Evolutionary conservation across 2,113 vertebrate species (phyloP).

Genomic region (Coryphaenoides rupestris): DNA sequence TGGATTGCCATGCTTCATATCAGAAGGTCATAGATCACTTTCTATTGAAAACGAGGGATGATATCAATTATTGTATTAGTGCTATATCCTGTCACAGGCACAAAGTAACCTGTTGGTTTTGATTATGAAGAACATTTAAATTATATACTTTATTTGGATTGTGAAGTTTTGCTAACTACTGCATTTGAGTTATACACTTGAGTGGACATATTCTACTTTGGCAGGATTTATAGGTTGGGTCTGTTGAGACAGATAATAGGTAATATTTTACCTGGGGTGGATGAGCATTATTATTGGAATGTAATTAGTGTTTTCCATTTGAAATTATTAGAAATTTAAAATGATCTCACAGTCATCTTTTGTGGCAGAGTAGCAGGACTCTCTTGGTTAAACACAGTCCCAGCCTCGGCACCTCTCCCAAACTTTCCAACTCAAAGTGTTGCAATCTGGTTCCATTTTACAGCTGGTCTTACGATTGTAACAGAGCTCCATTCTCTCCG

Average conservation of each 20-base stretch:
- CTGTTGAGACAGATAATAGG: slow-evolving; percentile 41
- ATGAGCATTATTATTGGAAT: slow-evolving; percentile 56
- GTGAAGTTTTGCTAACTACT: no score
- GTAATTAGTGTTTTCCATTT: slow-evolving; percentile 59
- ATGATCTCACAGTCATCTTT: slow-evolving; percentile 51
- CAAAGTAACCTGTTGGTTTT: no score
- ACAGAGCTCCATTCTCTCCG: slow-evolving; percentile 80
- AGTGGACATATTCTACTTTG: not conserved
- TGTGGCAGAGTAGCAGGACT: slow-evolving; percentile 53
- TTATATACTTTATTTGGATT: no score
- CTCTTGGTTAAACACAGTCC: slow-evolving; percentile 56
- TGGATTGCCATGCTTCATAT: slow-evolving; percentile 42
- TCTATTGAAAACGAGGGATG: slow-evolving; percentile 13
- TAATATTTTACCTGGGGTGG: slow-evolving; percentile 47
- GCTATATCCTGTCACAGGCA: no score
- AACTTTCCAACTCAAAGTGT: slow-evolving; percentile 78
- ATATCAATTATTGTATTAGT: no score
- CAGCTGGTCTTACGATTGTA: slow-evolving; percentile 86
- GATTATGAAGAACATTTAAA: no score
- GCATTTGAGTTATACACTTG: no score
- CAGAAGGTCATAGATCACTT: slow-evolving; percentile 33
- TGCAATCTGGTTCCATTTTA: slow-evolving; percentile 86
- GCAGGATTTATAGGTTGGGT: slow-evolving; percentile 17
- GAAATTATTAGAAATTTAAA: slow-evolving; percentile 62
- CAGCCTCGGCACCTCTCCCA: slow-evolving; percentile 75